A percentile compares a stretch with the other conserved stretches of the same genome.
Conservation (phyloP, 2,797 vertebrate species). For the Tarsius wallacei region DNA sequence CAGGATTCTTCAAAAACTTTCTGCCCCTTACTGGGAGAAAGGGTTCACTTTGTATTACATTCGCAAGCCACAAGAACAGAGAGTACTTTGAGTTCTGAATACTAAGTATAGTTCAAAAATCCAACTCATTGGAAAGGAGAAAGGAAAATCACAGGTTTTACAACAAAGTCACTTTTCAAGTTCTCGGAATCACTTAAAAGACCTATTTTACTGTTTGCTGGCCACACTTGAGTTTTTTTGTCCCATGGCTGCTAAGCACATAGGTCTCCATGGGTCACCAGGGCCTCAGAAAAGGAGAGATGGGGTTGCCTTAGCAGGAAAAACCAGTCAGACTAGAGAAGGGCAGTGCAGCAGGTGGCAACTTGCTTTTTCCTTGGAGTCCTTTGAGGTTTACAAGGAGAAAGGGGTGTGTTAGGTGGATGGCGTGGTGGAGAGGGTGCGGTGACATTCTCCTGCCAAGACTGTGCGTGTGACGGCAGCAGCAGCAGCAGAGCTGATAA, state of each 20-base stretch:
- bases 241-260: slow-evolving; percentile 77
- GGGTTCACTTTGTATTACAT: slow-evolving; percentile 73
- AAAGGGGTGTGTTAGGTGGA: background rate
- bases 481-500: slow-evolving; percentile 57
- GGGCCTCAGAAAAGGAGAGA: slow-evolving; percentile 79
- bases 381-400: slow-evolving; percentile 52
- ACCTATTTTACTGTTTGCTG: slow-evolving; percentile 87
- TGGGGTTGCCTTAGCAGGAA: slow-evolving; percentile 80
- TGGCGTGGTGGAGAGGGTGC: background rate
- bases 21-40: slow-evolving; percentile 81
- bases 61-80: slow-evolving; percentile 71
- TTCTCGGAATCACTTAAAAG: slow-evolving; percentile 89
- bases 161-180: slow-evolving; percentile 86
- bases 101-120: slow-evolving; percentile 88
- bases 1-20: slow-evolving; percentile 75
- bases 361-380: slow-evolving; percentile 74
- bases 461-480: background rate
- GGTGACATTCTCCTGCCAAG: slow-evolving; percentile 43
- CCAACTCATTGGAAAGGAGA: slow-evolving; percentile 86
- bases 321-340: slow-evolving; percentile 85
- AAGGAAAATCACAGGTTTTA: slow-evolving; percentile 87
- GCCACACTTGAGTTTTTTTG: slow-evolving; percentile 83
- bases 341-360: slow-evolving; percentile 75
- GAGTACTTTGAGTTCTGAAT: slow-evolving; percentile 84
- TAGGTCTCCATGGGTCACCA: slow-evolving; percentile 83